phyloP scores from a whole-genome alignment of 2,797 vertebrate genomes.

The Craterocephalus amniculus region DNA sequence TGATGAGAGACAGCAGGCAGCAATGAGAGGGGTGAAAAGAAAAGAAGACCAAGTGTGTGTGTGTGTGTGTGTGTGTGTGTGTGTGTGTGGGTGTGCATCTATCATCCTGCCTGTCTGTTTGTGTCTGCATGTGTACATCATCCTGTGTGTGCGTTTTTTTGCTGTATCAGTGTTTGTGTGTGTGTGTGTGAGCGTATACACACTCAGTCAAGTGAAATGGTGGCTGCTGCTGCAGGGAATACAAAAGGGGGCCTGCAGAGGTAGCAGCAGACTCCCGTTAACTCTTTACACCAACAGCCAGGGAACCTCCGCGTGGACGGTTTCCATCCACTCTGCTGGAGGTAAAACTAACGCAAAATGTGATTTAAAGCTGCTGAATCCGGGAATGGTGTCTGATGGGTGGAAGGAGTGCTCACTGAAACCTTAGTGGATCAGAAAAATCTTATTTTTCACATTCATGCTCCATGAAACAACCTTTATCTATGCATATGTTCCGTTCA shows the following conservation, averaged over 20 bases:
- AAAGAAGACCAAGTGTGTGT: slow-evolving; percentile 31
- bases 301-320: neutral
- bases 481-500: neutral
- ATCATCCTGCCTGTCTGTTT: slow-evolving; percentile 55
- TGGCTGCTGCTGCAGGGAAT: slow-evolving; percentile 75
- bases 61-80: slow-evolving; percentile 20
- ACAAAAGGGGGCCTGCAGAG: slow-evolving; percentile 81
- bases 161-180: slow-evolving; percentile 53
- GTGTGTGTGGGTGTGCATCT: slow-evolving; percentile 31
- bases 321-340: neutral
- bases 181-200: slow-evolving; percentile 44
- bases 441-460: neutral
- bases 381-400: neutral
- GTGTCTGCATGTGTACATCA: slow-evolving; percentile 58
- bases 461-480: neutral
- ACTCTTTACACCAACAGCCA: slow-evolving; percentile 70
- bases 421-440: too few relatives aligned
- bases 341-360: slow-evolving; percentile 1
- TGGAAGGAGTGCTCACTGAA: neutral
- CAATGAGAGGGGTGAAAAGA: slow-evolving; percentile 47
- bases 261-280: slow-evolving; percentile 75
- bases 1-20: slow-evolving; percentile 74
- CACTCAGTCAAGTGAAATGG: slow-evolving; percentile 81
- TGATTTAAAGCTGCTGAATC: too few relatives aligned
- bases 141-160: slow-evolving; percentile 52